Conservation (phyloP, 1,140 invertebrate species). For the Eriocheir sinensis region DNA sequence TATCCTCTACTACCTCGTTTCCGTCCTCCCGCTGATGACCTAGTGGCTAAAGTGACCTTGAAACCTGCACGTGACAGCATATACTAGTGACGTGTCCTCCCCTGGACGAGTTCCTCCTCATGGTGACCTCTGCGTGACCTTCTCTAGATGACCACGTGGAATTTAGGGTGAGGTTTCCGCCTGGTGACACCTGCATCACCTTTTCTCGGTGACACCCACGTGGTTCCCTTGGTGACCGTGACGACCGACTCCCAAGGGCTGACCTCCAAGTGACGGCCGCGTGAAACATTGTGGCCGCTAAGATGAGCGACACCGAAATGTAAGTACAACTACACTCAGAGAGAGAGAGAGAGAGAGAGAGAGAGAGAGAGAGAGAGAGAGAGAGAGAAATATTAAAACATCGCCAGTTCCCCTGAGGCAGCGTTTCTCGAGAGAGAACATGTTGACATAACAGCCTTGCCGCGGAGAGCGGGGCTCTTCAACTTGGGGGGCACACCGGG, state of each 20-base stretch:
- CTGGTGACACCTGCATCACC: not conserved
- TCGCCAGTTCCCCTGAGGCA: no score
- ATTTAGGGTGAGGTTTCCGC: no score
- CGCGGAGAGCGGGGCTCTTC: no score
- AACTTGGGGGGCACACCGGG: no score
- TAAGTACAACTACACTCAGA: not conserved
- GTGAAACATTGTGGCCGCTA: not conserved
- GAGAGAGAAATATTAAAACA: conserved; percentile 8
- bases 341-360: conserved; percentile 42
- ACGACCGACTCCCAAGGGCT: no score
- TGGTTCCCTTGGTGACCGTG: not conserved
- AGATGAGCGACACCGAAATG: not conserved
- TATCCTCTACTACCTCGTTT: no score
- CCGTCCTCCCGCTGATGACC: not conserved
- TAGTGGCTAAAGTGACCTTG: not conserved
- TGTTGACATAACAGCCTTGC: no score
- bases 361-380: conserved; percentile 55
- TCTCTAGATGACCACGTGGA: not conserved
- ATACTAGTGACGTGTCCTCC: not conserved
- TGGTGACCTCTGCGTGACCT: not conserved
- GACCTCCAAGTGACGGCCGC: not conserved
- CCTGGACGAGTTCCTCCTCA: not conserved
- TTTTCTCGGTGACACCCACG: not conserved
- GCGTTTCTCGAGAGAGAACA: no score
- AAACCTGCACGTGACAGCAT: not conserved